Evolutionary conservation across 1,140 invertebrate genomes (phyloP), one percentile per base, ranked within the genome.

Genomic region (Halictus rubicundus): DNA sequence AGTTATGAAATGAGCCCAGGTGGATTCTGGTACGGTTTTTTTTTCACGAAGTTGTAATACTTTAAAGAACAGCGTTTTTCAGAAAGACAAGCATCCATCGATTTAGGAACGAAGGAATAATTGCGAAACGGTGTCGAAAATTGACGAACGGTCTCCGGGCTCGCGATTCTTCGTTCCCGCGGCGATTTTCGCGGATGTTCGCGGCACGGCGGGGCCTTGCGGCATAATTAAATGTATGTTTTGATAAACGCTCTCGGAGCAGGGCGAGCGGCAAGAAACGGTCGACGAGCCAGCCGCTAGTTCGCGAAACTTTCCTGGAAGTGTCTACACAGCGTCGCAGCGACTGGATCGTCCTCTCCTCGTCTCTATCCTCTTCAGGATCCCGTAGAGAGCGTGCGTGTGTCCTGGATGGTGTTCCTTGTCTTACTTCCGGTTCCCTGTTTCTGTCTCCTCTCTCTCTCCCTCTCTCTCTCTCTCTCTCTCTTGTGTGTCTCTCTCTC

Each of bases 271-370:
- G 66, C 65, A 83, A 87, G 78, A 87, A 87, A 68, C 65, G 64
- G 49, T 72, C 73, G 70, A 71, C 60, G 73, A 46, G 68, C 27
- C 71, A 37, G n/a, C 73, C 46, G 66, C 63, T 66, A 60, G 70
- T 70, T 57, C 57, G 81, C 59, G 60, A 86, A 89, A 89, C 87
- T 89, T 89, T 86, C 75, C 21, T 80, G 61, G 74, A 89, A 88
- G 85, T 86, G 81, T 87, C 80, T 85, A 84, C 83, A 78, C 77
- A 73, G 87, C 88, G 69, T 70, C 60, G 60, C 59, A 37, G 60
- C 59, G 8, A 61, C 59, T 27, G 59, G 25, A 6, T 59, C 9
- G 5, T 14, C 42, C 39, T 63, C 21, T 23, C 32, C 42, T 65
- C 32, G 10, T 52, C 46, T 14, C 25, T 32, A 46, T 27, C 27